A percentile compares a stretch with the other conserved stretches of the same genome.
Conservation (phyloP, 2,797 vertebrate species). For the Psittacula derbiana region DNA sequence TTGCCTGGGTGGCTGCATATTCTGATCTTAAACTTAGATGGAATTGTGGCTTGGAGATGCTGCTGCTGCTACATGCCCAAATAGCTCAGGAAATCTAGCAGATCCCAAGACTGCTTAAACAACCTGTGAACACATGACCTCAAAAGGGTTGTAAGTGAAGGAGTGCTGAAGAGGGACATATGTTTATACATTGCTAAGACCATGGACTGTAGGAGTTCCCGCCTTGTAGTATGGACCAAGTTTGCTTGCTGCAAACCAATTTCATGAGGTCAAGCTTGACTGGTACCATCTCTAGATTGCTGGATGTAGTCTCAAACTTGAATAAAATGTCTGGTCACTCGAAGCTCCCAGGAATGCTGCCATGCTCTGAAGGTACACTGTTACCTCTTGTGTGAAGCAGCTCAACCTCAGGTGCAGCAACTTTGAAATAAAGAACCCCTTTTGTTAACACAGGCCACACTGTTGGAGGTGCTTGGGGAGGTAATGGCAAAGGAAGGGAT, state of each 20-base stretch:
- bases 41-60: neutral
- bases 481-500: fast-evolving
- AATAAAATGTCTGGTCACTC: neutral
- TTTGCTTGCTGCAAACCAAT: neutral
- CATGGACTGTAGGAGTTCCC: neutral
- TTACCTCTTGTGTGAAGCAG: neutral
- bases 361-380: neutral
- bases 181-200: neutral
- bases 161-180: neutral
- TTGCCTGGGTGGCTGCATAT: neutral
- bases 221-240: neutral
- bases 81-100: neutral
- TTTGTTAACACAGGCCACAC: neutral
- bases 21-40: neutral
- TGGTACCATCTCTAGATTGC: neutral
- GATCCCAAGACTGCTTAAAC: neutral
- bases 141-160: neutral
- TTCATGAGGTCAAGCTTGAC: neutral
- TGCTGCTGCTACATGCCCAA: neutral
- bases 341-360: neutral
- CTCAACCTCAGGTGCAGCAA: neutral
- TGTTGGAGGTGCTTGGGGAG: neutral
- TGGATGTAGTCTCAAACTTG: neutral
- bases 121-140: neutral
- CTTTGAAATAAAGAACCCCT: neutral